Conservation (phyloP, 2,888 invertebrate species). For the Rotaria macrura region DNA sequence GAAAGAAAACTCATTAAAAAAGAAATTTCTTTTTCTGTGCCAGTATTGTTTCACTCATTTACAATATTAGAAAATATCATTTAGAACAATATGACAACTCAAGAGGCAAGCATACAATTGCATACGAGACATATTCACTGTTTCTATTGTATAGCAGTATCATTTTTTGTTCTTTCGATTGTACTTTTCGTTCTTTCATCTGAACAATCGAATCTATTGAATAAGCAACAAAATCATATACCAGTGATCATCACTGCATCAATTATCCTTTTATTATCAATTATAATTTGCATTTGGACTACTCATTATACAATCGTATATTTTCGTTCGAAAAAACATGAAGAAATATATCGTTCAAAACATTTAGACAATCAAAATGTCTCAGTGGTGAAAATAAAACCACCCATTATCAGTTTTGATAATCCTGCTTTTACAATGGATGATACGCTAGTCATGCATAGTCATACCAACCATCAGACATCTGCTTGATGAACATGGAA, state of each 20-base stretch:
- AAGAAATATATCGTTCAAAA: background rate
- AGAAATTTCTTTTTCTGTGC: background rate
- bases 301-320: background rate
- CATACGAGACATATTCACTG: background rate
- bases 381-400: background rate
- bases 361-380: background rate
- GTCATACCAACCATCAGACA: background rate
- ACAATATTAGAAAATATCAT: background rate
- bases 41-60: background rate
- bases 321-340: background rate
- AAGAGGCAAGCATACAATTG: background rate
- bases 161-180: background rate
- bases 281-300: background rate
- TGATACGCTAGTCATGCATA: background rate
- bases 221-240: background rate
- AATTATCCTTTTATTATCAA: background rate
- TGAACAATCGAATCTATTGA: background rate
- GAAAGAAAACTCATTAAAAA: background rate
- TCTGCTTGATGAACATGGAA: background rate
- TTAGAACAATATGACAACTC: background rate
- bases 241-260: background rate
- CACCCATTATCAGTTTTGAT: background rate
- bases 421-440: background rate
- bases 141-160: background rate
- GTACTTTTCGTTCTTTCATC: background rate